These are phyloP conservation scores for Caenorhabditis drosophilae DNA, from an alignment of 2,888 invertebrate genomes.

Conservation along the genomic window DNA sequence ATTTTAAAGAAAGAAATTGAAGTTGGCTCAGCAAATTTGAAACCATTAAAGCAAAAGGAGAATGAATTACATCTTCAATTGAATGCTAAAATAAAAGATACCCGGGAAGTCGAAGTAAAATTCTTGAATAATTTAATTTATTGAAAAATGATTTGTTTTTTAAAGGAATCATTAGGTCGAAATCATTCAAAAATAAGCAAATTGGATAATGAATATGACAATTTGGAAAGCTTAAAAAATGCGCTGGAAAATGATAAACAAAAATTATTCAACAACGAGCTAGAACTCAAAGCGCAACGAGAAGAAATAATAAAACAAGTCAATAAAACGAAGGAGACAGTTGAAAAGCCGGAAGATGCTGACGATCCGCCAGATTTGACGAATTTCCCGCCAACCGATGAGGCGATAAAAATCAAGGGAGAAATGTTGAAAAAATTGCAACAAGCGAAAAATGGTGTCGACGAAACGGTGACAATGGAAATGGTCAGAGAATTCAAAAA, in stretches of 20 bases:
- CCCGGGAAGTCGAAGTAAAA: too few relatives aligned
- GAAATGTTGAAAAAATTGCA: slow-evolving; percentile 8
- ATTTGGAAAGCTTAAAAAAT: not conserved
- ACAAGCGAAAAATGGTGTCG: slow-evolving; percentile 6
- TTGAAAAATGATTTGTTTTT: too few relatives aligned
- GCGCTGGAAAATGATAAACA: slow-evolving; percentile 5
- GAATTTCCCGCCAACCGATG: slow-evolving; percentile 15
- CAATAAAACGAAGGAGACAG: slow-evolving; percentile 4
- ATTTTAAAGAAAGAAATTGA: too few relatives aligned
- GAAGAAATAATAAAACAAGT: slow-evolving; percentile 11
- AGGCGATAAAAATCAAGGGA: not conserved
- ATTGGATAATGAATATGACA: not conserved
- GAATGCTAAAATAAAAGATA: too few relatives aligned
- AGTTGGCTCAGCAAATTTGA: too few relatives aligned
- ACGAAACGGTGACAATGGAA: slow-evolving; percentile 16
- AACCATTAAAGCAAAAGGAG: too few relatives aligned
- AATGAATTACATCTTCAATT: too few relatives aligned
- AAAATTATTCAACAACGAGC: slow-evolving; percentile 9
- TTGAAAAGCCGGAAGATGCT: slow-evolving; percentile 4
- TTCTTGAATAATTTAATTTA: too few relatives aligned
- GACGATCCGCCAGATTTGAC: slow-evolving; percentile 23
- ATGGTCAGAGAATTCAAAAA: slow-evolving; percentile 19
- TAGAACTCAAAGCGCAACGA: slow-evolving; percentile 5
- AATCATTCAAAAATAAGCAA: not conserved
- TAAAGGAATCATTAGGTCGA: too few relatives aligned